phyloP scores from a whole-genome alignment of 2,888 invertebrate species.

The Drosophila villosipedis region DNA sequence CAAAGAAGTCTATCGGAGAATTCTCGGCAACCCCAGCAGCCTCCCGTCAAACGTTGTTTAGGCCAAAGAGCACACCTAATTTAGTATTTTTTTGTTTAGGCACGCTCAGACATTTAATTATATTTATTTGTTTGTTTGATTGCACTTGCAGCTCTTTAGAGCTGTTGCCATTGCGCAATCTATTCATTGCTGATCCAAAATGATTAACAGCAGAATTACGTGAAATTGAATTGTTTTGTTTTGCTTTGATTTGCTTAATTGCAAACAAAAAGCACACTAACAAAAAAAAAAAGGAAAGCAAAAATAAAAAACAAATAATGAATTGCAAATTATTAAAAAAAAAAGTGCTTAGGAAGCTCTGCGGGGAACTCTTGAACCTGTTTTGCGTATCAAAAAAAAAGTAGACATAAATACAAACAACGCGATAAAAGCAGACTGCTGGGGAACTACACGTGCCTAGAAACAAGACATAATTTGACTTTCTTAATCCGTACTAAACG shows the following conservation, averaged over 20 bases:
- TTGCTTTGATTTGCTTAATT: slow-evolving; percentile 14
- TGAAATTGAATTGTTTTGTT: slow-evolving; percentile 18
- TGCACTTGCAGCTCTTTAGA: slow-evolving; percentile 21
- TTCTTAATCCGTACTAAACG: slow-evolving; percentile 42
- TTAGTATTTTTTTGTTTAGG: slow-evolving; percentile 8
- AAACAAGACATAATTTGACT: slow-evolving; percentile 41
- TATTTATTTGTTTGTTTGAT: slow-evolving; percentile 29
- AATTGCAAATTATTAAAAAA: slow-evolving; percentile 22
- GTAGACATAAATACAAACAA: slow-evolving; percentile 28
- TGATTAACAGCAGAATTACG: slow-evolving; percentile 21
- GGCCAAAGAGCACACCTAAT: not conserved
- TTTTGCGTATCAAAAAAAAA: slow-evolving; percentile 17
- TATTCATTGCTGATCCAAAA: slow-evolving; percentile 33
- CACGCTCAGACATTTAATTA: slow-evolving; percentile 22
- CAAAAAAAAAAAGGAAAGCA: slow-evolving; percentile 1
- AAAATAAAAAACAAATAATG: not conserved
- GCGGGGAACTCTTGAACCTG: slow-evolving; percentile 42
- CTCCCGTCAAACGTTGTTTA: not conserved
- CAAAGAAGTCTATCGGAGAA: not conserved
- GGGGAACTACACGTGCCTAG: slow-evolving; percentile 14
- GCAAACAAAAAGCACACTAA: not conserved
- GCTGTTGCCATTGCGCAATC: slow-evolving; percentile 32
- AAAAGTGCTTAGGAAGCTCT: slow-evolving; percentile 26
- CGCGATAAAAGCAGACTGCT: slow-evolving; percentile 12
- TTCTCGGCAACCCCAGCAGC: not conserved